These are phyloP conservation scores for Drosophila demipolita DNA, from an alignment of 2,888 invertebrate species.

Conservation along the genomic window DNA sequence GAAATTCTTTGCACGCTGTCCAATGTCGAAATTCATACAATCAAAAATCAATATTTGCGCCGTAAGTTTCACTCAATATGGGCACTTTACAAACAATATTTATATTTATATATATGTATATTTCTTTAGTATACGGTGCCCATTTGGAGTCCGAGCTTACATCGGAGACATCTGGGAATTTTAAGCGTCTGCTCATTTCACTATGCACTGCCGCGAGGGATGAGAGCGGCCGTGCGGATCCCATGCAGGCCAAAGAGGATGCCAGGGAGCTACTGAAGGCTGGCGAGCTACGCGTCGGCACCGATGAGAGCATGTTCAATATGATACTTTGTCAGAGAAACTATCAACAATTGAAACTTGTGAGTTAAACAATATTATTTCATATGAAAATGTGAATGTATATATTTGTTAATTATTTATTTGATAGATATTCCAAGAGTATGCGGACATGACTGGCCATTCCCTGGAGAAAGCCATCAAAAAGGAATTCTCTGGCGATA, in stretches of 20 bases:
- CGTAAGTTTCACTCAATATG: conserved; percentile 86
- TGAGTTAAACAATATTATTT: conserved; percentile 46
- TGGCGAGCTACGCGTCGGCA: conserved; percentile 89
- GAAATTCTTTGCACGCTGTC: conserved; percentile 95
- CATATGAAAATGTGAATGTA: not conserved
- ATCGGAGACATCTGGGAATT: conserved; percentile 96
- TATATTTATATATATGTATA: not conserved
- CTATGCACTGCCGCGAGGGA: conserved; percentile 89
- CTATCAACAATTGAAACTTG: conserved; percentile 87
- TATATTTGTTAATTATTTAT: not conserved
- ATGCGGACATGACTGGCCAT: conserved; percentile 90
- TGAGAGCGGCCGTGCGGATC: conserved; percentile 91
- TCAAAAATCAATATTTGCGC: conserved; percentile 91
- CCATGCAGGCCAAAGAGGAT: conserved; percentile 90
- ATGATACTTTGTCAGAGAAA: conserved; percentile 92
- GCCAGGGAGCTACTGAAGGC: conserved; percentile 92
- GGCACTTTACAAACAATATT: not conserved
- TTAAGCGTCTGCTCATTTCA: conserved; percentile 95
- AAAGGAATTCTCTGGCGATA: conserved; percentile 93
- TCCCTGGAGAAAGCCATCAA: conserved; percentile 92
- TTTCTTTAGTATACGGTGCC: conserved; percentile 89
- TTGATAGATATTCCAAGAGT: conserved; percentile 83
- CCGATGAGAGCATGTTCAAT: conserved; percentile 95
- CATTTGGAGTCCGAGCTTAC: conserved; percentile 93
- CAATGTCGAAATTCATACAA: conserved; percentile 93